Conservation (phyloP, 1,140 invertebrate species). For the Trachelipus rathkii region DNA sequence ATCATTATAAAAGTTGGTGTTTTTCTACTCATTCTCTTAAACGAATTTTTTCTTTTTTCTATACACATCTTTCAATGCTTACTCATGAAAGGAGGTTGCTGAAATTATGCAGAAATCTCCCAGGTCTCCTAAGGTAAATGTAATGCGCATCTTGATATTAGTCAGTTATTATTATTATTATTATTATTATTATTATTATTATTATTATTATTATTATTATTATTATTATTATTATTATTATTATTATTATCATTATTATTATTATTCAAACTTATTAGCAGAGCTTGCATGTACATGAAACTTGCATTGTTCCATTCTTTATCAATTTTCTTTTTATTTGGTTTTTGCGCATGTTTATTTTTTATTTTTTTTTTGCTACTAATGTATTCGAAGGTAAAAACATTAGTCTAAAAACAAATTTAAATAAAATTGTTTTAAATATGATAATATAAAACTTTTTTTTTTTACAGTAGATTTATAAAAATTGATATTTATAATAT, state of each 20-base stretch:
- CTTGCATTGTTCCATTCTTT: too few species aligned
- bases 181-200: conserved; percentile 14
- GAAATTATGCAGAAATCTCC: background rate
- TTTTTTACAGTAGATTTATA: too few species aligned
- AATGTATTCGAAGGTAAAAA: too few species aligned
- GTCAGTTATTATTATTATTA: background rate
- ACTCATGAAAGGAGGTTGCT: background rate
- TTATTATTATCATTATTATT: background rate
- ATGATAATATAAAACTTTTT: too few species aligned
- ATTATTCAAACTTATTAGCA: background rate
- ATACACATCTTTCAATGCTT: background rate
- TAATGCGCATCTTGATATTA: background rate
- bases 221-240: conserved; percentile 8
- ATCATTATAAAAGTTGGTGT: background rate
- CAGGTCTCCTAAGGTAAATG: background rate
- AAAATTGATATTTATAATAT: too few species aligned
- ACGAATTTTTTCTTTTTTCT: background rate
- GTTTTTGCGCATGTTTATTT: too few species aligned
- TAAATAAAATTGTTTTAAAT: too few species aligned
- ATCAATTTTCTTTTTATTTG: too few species aligned
- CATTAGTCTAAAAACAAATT: too few species aligned
- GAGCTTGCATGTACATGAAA: background rate
- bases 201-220: conserved; percentile 15
- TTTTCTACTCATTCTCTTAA: conserved; percentile 12
- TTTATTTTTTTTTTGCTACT: too few species aligned